Evolutionary conservation across 2,888 invertebrate species (phyloP).

Genomic region (Clunio marinus): DNA sequence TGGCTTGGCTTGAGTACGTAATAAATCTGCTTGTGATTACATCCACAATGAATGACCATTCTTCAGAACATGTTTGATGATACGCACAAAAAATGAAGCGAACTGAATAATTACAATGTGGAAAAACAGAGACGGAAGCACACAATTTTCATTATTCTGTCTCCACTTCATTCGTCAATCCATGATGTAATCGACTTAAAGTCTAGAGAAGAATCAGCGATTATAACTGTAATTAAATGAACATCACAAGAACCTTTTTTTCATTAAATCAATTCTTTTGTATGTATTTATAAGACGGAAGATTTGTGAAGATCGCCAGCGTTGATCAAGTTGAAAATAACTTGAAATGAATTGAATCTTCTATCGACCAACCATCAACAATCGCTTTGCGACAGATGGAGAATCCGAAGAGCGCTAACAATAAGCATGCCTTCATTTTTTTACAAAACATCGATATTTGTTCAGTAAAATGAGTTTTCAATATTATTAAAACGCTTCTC

Average conservation of each 20-base stretch:
- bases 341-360: neutral
- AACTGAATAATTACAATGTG: constrained; percentile 11
- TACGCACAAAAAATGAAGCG: neutral
- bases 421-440: neutral
- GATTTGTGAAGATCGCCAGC: neutral
- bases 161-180: neutral
- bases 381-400: neutral
- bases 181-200: constrained; percentile 18
- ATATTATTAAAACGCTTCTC: constrained; percentile 6
- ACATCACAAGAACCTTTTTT: constrained; percentile 34
- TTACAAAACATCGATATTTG: constrained; percentile 7
- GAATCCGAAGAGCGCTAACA: neutral
- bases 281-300: neutral
- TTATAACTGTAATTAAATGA: constrained; percentile 39
- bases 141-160: constrained; percentile 3
- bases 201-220: neutral
- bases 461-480: neutral
- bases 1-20: neutral
- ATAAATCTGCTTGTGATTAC: neutral
- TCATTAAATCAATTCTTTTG: constrained; percentile 28
- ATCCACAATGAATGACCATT: neutral
- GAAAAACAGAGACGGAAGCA: neutral
- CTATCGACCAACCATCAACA: neutral
- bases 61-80: constrained; percentile 9
- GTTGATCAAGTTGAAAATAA: neutral